Conservation (phyloP, 2,113 vertebrate species). For the Oncorhynchus gorbuscha region DNA sequence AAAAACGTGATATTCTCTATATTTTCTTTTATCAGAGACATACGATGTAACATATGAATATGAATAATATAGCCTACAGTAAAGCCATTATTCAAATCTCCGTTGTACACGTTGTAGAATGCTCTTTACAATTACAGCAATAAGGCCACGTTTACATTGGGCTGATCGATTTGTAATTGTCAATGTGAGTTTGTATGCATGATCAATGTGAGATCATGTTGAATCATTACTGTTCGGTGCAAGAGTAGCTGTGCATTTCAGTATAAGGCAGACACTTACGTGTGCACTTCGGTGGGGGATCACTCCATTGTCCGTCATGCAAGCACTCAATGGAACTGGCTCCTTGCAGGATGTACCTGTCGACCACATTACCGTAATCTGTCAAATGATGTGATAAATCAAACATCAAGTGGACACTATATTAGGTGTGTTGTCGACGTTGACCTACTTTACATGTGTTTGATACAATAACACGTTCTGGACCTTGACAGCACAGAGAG, state of each 20-base stretch:
- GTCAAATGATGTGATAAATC: neutral
- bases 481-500: neutral
- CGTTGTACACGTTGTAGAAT: neutral
- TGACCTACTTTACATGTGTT: too few relatives aligned
- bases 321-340: conserved; percentile 70
- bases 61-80: neutral
- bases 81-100: neutral
- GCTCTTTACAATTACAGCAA: neutral
- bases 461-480: neutral
- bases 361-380: conserved; percentile 13
- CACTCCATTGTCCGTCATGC: conserved; percentile 78
- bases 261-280: conserved; percentile 67
- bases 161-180: too few relatives aligned
- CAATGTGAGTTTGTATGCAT: too few relatives aligned
- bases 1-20: neutral
- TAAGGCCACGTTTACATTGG: too few relatives aligned
- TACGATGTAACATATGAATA: neutral
- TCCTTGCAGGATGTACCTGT: conserved; percentile 80
- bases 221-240: too few relatives aligned
- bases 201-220: too few relatives aligned
- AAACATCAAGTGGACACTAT: neutral
- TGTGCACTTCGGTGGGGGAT: conserved; percentile 70
- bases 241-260: too few relatives aligned
- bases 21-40: neutral
- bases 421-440: too few relatives aligned